Evolutionary conservation across 2,888 invertebrate genomes (phyloP), one percentile per base, ranked within the genome.

Genomic region (Chromoteleia sp.): DNA sequence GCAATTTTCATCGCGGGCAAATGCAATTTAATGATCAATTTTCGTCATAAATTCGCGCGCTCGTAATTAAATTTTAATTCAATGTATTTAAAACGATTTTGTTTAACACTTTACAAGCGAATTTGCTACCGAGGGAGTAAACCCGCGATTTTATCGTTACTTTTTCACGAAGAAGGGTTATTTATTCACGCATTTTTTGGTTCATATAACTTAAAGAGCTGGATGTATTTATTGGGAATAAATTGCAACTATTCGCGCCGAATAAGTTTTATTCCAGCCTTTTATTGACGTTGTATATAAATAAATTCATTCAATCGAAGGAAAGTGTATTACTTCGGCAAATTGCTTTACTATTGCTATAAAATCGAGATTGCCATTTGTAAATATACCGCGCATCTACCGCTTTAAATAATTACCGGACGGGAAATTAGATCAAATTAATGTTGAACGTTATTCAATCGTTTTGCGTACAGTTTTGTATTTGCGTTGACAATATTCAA

Each of bases 221-320:
- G 43, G 8, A 19, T 70, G 15, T 14, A 54, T 39, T 58, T 52
- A 52, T 61, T 25, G 45, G 39, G 14, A 61, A 61, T 29, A 50
- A 61, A 73, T 52, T 52, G 50, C 41, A 52, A 52, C 41, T 48
- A 43, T 36, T 21, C 50, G 39, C 10, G 48, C 8, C 5, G 33
- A 70, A 58, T 70, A 48, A 45, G 8, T 21, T 59, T 71, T 71
- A 71, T 71, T 50, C 29, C 50, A 25, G 33, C 2, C 15, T 45
- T 74, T 74, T 63, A 74, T 74, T 45, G 74, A 48, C 14, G 56
- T 19, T 56, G 30, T 74, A 58, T 74, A 74, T 74, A 74, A 74
- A 74, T 74, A 74, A 74, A 74, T 65, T 74, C 74, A 58, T 74
- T 74, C 56, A 74, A 65, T 74, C 61, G 36, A 29, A 74, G 39